Evolutionary conservation across 2,888 invertebrate species (phyloP).

Genomic region (Microdon myrmicae): DNA sequence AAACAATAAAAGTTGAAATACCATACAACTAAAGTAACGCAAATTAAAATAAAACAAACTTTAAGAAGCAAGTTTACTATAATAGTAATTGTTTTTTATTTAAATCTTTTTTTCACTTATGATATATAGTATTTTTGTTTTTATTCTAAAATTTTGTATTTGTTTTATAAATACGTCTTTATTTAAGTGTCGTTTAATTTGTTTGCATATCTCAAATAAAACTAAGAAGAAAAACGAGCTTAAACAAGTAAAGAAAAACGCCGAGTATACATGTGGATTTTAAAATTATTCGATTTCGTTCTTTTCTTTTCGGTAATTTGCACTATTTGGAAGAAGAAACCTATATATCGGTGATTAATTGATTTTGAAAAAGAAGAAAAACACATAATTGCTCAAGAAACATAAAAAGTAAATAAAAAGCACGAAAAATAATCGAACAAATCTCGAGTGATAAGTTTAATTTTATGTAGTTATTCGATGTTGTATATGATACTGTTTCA

Average conservation of each 20-base stretch:
- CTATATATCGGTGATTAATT: too few species aligned
- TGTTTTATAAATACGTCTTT: slow-evolving; percentile 30
- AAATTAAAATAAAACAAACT: slow-evolving; percentile 41
- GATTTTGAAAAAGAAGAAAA: slow-evolving; percentile 13
- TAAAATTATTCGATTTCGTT: background rate
- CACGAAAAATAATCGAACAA: background rate
- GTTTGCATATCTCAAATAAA: slow-evolving; percentile 34
- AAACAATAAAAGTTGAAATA: slow-evolving; percentile 4
- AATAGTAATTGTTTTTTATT: slow-evolving; percentile 41
- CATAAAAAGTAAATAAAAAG: too few species aligned
- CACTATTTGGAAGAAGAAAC: slow-evolving; percentile 3
- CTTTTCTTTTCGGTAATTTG: slow-evolving; percentile 3
- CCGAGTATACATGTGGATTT: slow-evolving; percentile 22
- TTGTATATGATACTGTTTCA: too few species aligned
- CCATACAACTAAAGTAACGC: background rate
- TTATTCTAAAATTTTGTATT: slow-evolving; percentile 9
- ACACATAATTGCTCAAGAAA: background rate
- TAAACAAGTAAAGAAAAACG: slow-evolving; percentile 37
- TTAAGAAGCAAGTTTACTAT: slow-evolving; percentile 41
- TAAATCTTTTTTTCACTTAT: slow-evolving; percentile 10
- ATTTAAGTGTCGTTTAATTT: slow-evolving; percentile 7
- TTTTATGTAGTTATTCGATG: too few species aligned
- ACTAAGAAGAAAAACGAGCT: slow-evolving; percentile 18
- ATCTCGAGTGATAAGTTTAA: slow-evolving; percentile 3
- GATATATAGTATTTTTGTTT: slow-evolving; percentile 13